phyloP scores from a whole-genome alignment of 37 sponge, comb jelly and placozoan genomes.

The Beroe forskalii region DNA sequence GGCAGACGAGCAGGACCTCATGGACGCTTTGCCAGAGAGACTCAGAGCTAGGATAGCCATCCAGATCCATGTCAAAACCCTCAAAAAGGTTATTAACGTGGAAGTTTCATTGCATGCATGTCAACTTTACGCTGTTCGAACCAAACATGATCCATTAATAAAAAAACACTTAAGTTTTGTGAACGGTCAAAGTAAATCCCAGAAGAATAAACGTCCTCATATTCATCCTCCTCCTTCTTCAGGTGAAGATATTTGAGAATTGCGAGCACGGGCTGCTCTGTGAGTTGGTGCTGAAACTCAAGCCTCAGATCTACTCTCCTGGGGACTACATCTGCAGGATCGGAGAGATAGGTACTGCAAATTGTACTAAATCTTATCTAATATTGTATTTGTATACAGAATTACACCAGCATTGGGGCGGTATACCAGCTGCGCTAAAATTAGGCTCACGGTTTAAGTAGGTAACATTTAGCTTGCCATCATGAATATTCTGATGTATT shows the following conservation, averaged over 20 bases:
- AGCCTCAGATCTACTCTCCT: slow-evolving; percentile 62
- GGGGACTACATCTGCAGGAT: slow-evolving; percentile 51
- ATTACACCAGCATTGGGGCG: too few species aligned
- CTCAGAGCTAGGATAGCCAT: slow-evolving; percentile 59
- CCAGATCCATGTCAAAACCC: slow-evolving; percentile 63
- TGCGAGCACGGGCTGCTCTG: slow-evolving; percentile 62
- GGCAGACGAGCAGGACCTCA: slow-evolving; percentile 54
- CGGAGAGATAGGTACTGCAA: slow-evolving; percentile 65
- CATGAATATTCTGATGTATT: too few species aligned
- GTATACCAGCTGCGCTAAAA: too few species aligned
- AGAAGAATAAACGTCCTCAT: background rate
- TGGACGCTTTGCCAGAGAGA: slow-evolving; percentile 37
- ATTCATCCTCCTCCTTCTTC: too few species aligned
- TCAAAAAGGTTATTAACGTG: slow-evolving; percentile 67
- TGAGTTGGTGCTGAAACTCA: slow-evolving; percentile 61
- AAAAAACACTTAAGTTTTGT: background rate
- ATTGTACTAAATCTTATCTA: too few species aligned
- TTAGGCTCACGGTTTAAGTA: too few species aligned
- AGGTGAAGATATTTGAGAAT: slow-evolving; percentile 66
- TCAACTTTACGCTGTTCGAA: too few species aligned
- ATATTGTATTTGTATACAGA: too few species aligned
- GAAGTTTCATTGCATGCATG: too few species aligned
- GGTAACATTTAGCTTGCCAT: too few species aligned
- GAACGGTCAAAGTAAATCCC: background rate
- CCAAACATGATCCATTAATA: background rate